Percentiles rank a stretch among this genome's conserved stretches.
phyloP scores from a whole-genome alignment of 2,888 invertebrate genomes.

The Mimas tiliae region DNA sequence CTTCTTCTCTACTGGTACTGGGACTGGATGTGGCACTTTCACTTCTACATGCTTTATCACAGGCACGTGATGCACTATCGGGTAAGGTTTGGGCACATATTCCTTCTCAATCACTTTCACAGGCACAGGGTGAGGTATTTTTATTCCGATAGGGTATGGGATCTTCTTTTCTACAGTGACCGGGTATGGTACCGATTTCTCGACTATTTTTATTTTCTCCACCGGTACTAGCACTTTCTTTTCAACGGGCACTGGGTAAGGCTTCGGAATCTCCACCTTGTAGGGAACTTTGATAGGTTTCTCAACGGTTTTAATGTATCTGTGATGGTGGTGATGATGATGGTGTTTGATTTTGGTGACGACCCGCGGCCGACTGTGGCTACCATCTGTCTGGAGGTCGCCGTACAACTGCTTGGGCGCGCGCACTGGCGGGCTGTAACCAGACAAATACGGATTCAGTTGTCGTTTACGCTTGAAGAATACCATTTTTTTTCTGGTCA shows the following conservation, averaged over 20 bases:
- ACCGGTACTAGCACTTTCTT: constrained; percentile 70
- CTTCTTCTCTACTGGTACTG: constrained; percentile 68
- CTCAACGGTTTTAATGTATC: constrained; percentile 86
- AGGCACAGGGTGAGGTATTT: constrained; percentile 78
- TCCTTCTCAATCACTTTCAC: constrained; percentile 81
- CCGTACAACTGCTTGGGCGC: constrained; percentile 49
- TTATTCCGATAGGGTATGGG: constrained; percentile 75
- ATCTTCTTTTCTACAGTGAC: constrained; percentile 77
- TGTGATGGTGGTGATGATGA: constrained; percentile 87
- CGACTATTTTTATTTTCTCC: constrained; percentile 66
- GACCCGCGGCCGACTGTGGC: constrained; percentile 54
- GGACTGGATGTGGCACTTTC: constrained; percentile 71
- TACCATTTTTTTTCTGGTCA: constrained; percentile 62
- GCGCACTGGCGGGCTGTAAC: constrained; percentile 61
- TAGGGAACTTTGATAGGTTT: constrained; percentile 80
- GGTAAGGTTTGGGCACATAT: constrained; percentile 77
- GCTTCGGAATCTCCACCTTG: constrained; percentile 84
- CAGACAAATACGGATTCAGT: constrained; percentile 61
- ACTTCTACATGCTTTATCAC: constrained; percentile 71
- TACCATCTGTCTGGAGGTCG: constrained; percentile 62
- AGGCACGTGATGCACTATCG: constrained; percentile 75
- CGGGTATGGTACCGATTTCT: constrained; percentile 69
- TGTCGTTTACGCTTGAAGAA: constrained; percentile 62
- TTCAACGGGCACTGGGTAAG: constrained; percentile 77
- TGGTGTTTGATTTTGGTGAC: constrained; percentile 84